Conservation (phyloP, 2,797 vertebrate genomes). For the Nannoperca obscura region DNA sequence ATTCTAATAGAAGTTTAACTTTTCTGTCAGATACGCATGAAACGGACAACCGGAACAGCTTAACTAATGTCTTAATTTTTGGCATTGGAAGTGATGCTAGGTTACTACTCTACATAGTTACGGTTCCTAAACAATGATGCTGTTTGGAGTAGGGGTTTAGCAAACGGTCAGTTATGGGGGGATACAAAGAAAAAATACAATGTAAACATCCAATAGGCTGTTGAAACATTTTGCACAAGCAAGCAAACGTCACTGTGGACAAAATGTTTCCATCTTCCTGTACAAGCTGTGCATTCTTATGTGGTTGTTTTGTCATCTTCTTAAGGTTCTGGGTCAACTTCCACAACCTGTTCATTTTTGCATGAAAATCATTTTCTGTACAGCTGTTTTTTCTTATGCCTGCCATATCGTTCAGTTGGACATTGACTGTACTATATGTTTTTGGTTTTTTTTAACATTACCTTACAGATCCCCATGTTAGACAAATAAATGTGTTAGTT, state of each 20-base stretch:
- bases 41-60: not conserved
- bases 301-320: conserved; percentile 48
- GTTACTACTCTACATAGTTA: too few relatives aligned
- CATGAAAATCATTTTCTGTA: conserved; percentile 70
- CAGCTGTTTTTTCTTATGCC: conserved; percentile 50
- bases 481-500: conserved; percentile 54
- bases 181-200: not conserved
- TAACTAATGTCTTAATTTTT: not conserved
- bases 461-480: conserved; percentile 41
- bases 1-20: not conserved
- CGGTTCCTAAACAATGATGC: not conserved
- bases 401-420: conserved; percentile 64
- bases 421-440: conserved; percentile 57
- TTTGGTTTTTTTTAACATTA: conserved; percentile 46
- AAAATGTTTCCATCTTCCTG: conserved; percentile 68
- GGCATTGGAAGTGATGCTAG: not conserved
- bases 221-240: conserved; percentile 69
- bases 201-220: conserved; percentile 30
- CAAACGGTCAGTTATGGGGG: not conserved
- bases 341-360: conserved; percentile 64
- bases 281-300: conserved; percentile 51
- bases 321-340: conserved; percentile 41
- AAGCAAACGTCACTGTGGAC: conserved; percentile 46
- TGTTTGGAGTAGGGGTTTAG: not conserved
- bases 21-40: not conserved